Evolutionary conservation across 35 echinoderm and acorn worm genomes (phyloP), one percentile per base, ranked within the genome.

Genomic region (Anneissia japonica): DNA sequence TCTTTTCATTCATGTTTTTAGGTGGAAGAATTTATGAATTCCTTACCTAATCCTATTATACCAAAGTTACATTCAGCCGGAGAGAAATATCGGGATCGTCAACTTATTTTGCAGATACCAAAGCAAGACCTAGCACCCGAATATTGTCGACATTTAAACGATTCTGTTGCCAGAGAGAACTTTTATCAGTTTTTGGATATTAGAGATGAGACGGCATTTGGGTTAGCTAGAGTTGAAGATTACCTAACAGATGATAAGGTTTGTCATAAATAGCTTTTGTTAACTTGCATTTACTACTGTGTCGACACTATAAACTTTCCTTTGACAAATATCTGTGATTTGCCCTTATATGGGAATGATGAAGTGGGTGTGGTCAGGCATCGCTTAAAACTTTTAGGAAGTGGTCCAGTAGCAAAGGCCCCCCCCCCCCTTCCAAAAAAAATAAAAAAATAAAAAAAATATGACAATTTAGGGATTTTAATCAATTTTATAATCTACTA

Each of bases 1-100:
- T 86, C 29, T 84, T 73, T 82, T 72, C 81, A 39, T 16, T 77
- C 85, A 37, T 35, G 75, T 34, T 74, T 43, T n/a, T 79, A 99
- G 96, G 88, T 99, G 30, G 96, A 99, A 82, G 96, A 99, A 79
- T 99, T 91, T 77, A 99, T 99, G 96, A 93, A 93, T 75, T 93
- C 96, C 23, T 83, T 99, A 82, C 96, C 96, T 37, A 99, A 90
- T 74, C 87, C 88, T 75, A 93, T 89, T 77, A 91, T 99, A 39
- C 96, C 96, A 36, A 88, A 92, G 85, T 88, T 99, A 79, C 96
- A 99, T 38, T 91, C 92, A 19, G 77, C 96, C 0, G 96, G 96
- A 31, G 92, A 99, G 73, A 99, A 93, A 77, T 91, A 93, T 79
- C 91, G 96, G 0, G 96, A 99, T 34, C 80, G 89, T 32, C 96